Conservation (phyloP, 2,113 vertebrate genomes). For the Neogale vison region DNA sequence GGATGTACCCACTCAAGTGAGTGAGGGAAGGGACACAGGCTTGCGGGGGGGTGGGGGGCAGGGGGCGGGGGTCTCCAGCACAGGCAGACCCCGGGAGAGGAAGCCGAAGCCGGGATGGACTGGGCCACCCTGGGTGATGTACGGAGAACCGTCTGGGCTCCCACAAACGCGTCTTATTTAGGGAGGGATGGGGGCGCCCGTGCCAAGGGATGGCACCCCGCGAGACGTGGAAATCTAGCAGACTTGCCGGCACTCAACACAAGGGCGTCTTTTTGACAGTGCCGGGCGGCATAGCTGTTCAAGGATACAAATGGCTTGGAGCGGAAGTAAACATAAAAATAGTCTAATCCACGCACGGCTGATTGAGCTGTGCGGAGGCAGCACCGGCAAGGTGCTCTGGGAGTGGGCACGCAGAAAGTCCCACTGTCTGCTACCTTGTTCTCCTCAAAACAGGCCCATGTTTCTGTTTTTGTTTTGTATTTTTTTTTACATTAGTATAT, state of each 20-base stretch:
- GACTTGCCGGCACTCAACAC: background rate
- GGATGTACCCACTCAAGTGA: constrained; percentile 87
- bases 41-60: too few species aligned
- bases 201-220: background rate
- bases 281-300: background rate
- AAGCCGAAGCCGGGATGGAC: background rate
- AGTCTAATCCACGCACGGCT: background rate
- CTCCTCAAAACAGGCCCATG: background rate
- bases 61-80: background rate
- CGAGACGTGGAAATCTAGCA: background rate
- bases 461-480: background rate
- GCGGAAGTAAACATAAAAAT: background rate
- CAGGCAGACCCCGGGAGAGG: background rate
- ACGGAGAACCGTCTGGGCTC: background rate
- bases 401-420: background rate
- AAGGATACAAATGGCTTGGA: background rate
- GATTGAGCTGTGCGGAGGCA: background rate
- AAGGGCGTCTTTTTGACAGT: background rate
- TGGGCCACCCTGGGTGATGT: background rate
- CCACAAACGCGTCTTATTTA: background rate
- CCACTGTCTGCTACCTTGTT: background rate
- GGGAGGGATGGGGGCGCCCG: background rate
- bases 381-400: background rate
- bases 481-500: background rate
- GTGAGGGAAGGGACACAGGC: background rate